Evolutionary conservation across 2,888 invertebrate genomes (phyloP), one percentile per base, ranked within the genome.

Genomic region (Clepsis dumicolana): DNA sequence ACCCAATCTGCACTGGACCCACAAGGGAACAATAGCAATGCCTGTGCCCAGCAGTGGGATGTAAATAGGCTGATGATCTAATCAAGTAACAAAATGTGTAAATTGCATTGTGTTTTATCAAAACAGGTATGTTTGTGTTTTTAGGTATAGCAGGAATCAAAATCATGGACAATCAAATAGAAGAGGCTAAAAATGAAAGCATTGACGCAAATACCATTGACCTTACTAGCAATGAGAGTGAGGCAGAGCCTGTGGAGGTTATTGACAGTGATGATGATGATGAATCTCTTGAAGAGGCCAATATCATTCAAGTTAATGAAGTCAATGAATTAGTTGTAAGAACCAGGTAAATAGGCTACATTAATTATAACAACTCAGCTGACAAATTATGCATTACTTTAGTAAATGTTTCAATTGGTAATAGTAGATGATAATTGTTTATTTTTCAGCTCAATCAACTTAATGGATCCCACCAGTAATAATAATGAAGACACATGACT

Each of bases 71-170:
- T 7, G 4, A 29, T 29, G 3, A 4, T 29, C 29, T 29, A 29
- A 29, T 29, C n/a, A 29, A 29, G 29, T 29, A 7, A 29, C 29
- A 41, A 44, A 44, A 18, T 16, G n/a, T 44, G n/a, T n/a, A 3
- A 38, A 7, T 29, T 29, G n/a, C n/a, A n/a, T n/a, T n/a, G 38
- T 12, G 2, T 12, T 38, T 38, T 14, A 38, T 14, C 38, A 14
- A 14, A 38, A 38, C 7, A 8, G 10, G 12, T 8, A 32, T 32
- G 10, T 21, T 27, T 61, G 27, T 16, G 10, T 29, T 70, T 66
- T 12, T 35, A 73, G 73, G 73, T 56, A 72, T 73, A 64, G 73
- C 73, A 18, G 73, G 73, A 14, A 73, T 73, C n/a, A 73, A 72
- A 32, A 73, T 52, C 18, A 16, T 66, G 27, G 70, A 65, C n/a